Evolutionary conservation across 2,113 vertebrate species (phyloP).

Genomic region (Heteronetta atricapilla): DNA sequence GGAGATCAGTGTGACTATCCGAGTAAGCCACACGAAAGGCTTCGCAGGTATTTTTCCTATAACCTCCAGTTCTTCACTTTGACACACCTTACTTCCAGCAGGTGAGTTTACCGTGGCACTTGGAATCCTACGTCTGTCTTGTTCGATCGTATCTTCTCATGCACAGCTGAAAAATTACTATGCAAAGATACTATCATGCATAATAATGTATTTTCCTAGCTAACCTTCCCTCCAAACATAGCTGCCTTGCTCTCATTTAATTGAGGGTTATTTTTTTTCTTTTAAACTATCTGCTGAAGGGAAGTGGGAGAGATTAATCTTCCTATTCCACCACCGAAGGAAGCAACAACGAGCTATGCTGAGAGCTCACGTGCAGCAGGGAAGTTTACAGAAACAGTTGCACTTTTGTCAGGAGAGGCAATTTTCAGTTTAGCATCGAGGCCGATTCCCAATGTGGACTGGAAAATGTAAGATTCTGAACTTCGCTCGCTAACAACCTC

Average conservation of each 20-base stretch:
- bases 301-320: neutral
- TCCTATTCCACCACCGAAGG: neutral
- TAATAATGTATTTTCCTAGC: neutral
- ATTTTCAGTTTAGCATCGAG: neutral
- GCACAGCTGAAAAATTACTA: neutral
- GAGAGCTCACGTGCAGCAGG: neutral
- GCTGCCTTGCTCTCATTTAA: neutral
- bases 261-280: neutral
- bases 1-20: neutral
- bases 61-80: neutral
- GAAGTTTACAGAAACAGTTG: neutral
- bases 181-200: neutral
- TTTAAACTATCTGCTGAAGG: neutral
- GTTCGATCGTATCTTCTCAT: neutral
- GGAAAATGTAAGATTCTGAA: neutral
- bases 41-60: neutral
- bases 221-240: neutral
- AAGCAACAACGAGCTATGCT: neutral
- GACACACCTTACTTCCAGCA: neutral
- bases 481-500: fast-evolving
- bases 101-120: neutral
- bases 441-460: neutral
- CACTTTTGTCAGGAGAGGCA: neutral
- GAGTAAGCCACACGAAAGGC: neutral
- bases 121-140: neutral